Conservation (phyloP, 1,140 invertebrate genomes). For the Aphelenchoides avenae region DNA sequence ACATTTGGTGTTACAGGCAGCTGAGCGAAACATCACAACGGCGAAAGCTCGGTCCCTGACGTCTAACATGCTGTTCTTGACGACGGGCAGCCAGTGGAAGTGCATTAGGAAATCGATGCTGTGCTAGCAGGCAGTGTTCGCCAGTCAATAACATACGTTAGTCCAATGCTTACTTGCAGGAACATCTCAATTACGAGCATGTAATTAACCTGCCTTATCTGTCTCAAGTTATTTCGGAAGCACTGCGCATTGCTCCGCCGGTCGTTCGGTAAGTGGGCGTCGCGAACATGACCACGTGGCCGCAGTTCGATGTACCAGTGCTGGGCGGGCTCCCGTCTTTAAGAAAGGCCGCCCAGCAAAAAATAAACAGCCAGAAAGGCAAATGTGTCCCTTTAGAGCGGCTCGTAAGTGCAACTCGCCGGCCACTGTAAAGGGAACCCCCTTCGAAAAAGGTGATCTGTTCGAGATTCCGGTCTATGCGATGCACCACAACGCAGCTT, state of each 20-base stretch:
- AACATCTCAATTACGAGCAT: conserved; percentile 20
- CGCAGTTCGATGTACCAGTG: neutral
- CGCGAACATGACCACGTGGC: neutral
- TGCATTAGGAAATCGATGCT: conserved; percentile 17
- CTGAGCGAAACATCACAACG: no score
- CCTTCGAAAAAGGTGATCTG: conserved; percentile 16
- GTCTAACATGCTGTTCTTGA: conserved; percentile 14
- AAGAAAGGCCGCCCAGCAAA: no score
- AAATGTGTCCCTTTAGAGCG: no score
- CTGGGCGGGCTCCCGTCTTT: neutral
- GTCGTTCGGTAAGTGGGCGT: conserved; percentile 16
- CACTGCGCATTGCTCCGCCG: conserved; percentile 19
- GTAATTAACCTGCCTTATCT: conserved; percentile 18
- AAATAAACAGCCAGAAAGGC: no score
- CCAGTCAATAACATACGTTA: no score
- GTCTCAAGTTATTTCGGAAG: conserved; percentile 23
- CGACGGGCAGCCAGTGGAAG: conserved; percentile 44
- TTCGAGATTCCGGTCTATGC: conserved; percentile 18
- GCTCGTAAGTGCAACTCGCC: conserved; percentile 16
- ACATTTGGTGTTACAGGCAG: no score
- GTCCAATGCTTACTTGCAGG: conserved; percentile 17
- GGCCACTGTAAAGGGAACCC: conserved; percentile 19
- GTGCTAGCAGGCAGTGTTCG: conserved; percentile 20
- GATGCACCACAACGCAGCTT: conserved; percentile 18
- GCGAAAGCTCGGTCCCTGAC: conserved; percentile 16